Base-by-base conservation (phyloP, 1,140 invertebrate genomes). In the Saccostrea cuccullata region DNA sequence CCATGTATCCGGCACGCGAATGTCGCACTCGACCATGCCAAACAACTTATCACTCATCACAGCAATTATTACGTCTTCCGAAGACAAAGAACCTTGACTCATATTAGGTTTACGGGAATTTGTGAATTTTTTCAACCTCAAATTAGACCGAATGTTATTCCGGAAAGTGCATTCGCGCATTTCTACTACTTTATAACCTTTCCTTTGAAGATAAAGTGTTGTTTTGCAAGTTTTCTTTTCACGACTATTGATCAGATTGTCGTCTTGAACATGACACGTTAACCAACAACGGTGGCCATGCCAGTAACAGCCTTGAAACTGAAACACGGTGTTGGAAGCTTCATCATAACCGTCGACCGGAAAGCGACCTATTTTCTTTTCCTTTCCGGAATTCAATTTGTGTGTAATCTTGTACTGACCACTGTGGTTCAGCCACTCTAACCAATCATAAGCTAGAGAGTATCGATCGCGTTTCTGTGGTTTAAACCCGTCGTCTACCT, bases 21-120 rank as follows among this genome's bases (percentile, higher is more conserved):
- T 90, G 64, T 91, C 90, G 5, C 30, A n/a, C 67, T 89, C 90
- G 4, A 87, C 87, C 47, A 88, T 60, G 15, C 89, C 89, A 47
- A 90, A 89, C 26, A 86, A 26, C 40, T 64, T 36, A 5, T 84
- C 58, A 17, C 82, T 82, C 58, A 60, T 47, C 47, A 47, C 73
- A 0, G 47, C 90, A 12, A 85, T 0, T 36, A 90, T 60, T 26
- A 91, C 85, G 17, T 86, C 64, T 36, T 58, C 55, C 40, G 82
- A 56, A 70, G 55, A 40, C n/a, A 86, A 83, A 20, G 82, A 55
- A 55, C 82, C 6, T 23, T 86, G 83, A 55, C 26, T 55, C 20
- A 77, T 86, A 8, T 20, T 4, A 0, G 88, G 88, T 26, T 85
- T 36, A 8, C 55, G 20, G 9, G 64, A 17, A 36, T 90, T 12